Evolutionary conservation across 2,797 vertebrate genomes (phyloP).

Genomic region (Syngnathus acus): DNA sequence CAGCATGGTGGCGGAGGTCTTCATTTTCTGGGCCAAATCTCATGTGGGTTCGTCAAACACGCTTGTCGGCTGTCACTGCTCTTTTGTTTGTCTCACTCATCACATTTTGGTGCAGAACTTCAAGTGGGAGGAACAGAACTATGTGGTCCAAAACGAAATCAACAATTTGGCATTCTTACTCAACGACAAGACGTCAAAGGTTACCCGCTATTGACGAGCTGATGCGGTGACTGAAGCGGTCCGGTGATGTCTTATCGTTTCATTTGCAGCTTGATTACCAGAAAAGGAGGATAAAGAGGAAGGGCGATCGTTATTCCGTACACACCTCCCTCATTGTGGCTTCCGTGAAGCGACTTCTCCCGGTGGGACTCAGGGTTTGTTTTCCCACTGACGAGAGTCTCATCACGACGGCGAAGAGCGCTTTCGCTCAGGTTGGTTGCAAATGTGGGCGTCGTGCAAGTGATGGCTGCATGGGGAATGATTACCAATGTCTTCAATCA

Average conservation of each 20-base stretch:
- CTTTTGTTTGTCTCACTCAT: constrained; percentile 2
- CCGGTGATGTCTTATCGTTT: neutral
- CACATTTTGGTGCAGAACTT: constrained; percentile 76
- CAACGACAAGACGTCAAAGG: constrained; percentile 82
- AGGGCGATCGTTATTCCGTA: constrained; percentile 84
- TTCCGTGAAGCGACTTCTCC: constrained; percentile 81
- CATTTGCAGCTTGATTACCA: constrained; percentile 69
- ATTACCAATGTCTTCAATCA: neutral
- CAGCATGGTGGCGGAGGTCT: constrained; percentile 88
- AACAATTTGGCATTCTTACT: constrained; percentile 88
- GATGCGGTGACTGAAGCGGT: neutral
- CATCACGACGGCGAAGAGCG: constrained; percentile 77
- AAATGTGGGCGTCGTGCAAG: constrained; percentile 10
- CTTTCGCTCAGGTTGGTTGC: constrained; percentile 77
- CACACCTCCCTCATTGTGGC: constrained; percentile 91
- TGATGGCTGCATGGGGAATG: neutral
- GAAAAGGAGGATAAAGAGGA: constrained; percentile 80
- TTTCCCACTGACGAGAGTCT: constrained; percentile 80
- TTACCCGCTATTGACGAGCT: constrained; percentile 37
- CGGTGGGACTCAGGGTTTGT: constrained; percentile 83
- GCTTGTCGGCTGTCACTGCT: constrained; percentile 8
- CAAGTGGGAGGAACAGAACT: constrained; percentile 97
- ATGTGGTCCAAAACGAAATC: constrained; percentile 93
- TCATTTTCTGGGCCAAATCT: constrained; percentile 94
- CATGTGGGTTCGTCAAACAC: constrained; percentile 72